Evolutionary conservation across 2,888 invertebrate species (phyloP), one percentile per base, ranked within the genome.

Genomic region (Cerastis leucographa): DNA sequence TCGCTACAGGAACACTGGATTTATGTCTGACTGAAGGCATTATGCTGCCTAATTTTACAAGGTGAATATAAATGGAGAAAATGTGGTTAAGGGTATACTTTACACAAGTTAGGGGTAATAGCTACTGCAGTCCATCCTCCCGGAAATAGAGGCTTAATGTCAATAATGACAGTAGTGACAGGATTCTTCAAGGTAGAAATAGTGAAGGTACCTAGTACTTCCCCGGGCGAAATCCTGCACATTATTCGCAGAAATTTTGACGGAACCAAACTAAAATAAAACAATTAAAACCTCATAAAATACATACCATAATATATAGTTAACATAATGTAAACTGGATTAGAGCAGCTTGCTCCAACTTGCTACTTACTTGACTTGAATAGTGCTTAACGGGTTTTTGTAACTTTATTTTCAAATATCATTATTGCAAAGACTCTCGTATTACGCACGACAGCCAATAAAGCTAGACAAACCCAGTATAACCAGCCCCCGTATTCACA

Each of bases 291-390:
- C 51, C 22, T 51, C 22, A 1, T 22, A 51, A 49, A 49, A 22
- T 22, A 49, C 19, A 9, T n/a, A n/a, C 12, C 11, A 11, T 54
- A n/a, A n/a, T 54, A n/a, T n/a, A 54, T 49, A 40, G 35, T 40
- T 69, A 46, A 40, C n/a, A 22, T 35, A n/a, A 54, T 25, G 44
- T 11, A 72, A 80, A 80, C 73, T 46, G 74, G 78, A 78, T 73
- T n/a, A 62, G 62, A 12, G 9, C 25, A 66, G 49, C 3, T 44
- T n/a, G 61, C 40, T 68, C 35, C 25, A 68, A 59, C n/a, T n/a
- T n/a, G n/a, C n/a, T n/a, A n/a, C n/a, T n/a, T 51, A 25, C 59
- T 51, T 69, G 8, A 46, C n/a, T 54, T 64, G 40, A 74, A 56
- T 75, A 44, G 44, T 35, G n/a, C 49, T 22, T 65, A 76, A 44